Evolutionary conservation across 2,888 invertebrate genomes (phyloP), one percentile per base, ranked within the genome.

Genomic region (Eubasilissa splendida): DNA sequence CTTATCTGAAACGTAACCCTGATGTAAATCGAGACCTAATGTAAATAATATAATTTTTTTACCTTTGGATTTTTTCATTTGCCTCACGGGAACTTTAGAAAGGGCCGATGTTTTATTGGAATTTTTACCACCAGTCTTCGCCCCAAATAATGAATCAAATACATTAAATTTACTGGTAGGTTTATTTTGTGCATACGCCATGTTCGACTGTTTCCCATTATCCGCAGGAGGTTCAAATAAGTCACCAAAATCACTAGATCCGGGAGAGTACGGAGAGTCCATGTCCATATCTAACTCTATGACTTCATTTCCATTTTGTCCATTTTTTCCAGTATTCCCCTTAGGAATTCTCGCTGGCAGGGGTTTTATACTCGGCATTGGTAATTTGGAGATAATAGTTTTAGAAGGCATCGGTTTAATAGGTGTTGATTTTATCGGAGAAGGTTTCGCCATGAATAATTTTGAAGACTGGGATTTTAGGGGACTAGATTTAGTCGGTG

Each of bases 181-280:
- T 33, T 77, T 79, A 71, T 53, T 81, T 33, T 68, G 77, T 3
- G 80, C 42, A 56, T 73, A 79, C 63, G 73, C 73, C 14, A 33
- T 76, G 42, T 59, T 65, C 50, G 71, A 53, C 75, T 83, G 85
- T 79, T 86, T 86, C 58, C 85, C 83, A 65, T 85, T 70, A 85
- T 83, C 84, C 82, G 90, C 87, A 42, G 95, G 96, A 75, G 96
- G 96, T 87, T 95, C 95, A 89, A 96, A 96, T 84, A 96, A 91
- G 87, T 96, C 96, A 85, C 96, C 96, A 86, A 95, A 96, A 88
- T 96, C 95, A 85, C 94, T 95, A n/a, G 96, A 96, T 68, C 95
- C 96, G 0, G 96, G 96, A 73, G 96, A 96, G 89, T 97, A 96
- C 0, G 97, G 97, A 33, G 96, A 96, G 84, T 94, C 94, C 87